Evolutionary conservation across 2,888 invertebrate species (phyloP).

Genomic region (Steinernema carpocapsae): DNA sequence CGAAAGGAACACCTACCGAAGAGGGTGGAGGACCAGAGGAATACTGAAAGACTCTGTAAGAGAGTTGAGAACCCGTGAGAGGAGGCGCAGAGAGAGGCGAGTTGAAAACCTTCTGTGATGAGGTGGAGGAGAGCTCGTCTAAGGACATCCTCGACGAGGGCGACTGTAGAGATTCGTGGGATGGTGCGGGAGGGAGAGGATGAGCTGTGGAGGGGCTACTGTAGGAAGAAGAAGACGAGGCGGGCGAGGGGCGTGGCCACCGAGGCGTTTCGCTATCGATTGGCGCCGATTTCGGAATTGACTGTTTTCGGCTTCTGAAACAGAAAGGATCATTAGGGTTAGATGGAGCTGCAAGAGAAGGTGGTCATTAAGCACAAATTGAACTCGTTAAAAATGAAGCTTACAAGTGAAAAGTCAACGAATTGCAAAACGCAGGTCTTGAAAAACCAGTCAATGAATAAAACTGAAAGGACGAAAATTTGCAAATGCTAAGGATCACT

Average conservation of each 20-base stretch:
- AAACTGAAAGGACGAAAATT: no score
- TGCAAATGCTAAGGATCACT: no score
- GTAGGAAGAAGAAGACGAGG: no score
- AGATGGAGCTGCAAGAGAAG: no score
- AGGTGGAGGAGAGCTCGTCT: no score
- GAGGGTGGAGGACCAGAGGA: slow-evolving; percentile 13
- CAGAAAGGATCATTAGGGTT: neutral
- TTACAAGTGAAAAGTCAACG: no score
- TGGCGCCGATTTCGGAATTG: slow-evolving; percentile 38
- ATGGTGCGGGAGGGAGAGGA: neutral
- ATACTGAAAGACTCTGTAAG: slow-evolving; percentile 6
- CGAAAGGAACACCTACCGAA: neutral
- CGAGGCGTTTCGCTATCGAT: slow-evolving; percentile 19
- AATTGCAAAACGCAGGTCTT: no score
- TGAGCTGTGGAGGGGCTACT: neutral
- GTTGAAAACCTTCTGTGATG: neutral
- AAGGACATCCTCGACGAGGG: neutral
- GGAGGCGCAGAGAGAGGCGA: slow-evolving; percentile 10
- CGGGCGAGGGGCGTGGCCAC: slow-evolving; percentile 2
- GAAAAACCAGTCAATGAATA: no score
- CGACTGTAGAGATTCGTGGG: slow-evolving; percentile 1
- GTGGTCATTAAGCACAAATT: no score
- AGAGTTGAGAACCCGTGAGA: neutral
- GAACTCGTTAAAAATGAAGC: no score
- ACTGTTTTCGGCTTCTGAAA: slow-evolving; percentile 37